Evolutionary conservation across 2,113 vertebrate species (phyloP).

Genomic region (Rutilus rutilus): DNA sequence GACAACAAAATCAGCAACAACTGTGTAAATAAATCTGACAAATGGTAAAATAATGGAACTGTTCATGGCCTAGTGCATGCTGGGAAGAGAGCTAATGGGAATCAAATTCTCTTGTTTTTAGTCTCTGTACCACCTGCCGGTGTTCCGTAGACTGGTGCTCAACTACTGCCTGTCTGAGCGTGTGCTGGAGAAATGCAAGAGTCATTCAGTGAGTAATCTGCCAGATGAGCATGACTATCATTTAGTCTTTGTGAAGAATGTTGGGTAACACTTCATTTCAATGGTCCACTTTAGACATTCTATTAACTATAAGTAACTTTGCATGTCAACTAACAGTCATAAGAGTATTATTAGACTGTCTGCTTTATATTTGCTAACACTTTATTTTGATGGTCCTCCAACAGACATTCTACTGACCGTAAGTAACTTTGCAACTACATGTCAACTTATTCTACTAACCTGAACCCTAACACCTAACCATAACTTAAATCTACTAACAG

Average conservation of each 20-base stretch:
- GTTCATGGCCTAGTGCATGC: neutral
- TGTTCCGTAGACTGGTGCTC: conserved; percentile 92
- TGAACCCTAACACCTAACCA: no score
- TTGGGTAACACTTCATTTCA: no score
- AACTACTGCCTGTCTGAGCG: conserved; percentile 86
- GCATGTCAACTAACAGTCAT: no score
- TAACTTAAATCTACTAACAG: no score
- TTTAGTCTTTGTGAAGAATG: neutral
- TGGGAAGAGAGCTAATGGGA: neutral
- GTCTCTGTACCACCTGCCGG: conserved; percentile 95
- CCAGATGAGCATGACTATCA: conserved; percentile 29
- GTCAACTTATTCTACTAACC: no score
- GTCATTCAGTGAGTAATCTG: conserved; percentile 82
- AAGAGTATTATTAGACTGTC: no score
- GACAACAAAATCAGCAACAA: neutral
- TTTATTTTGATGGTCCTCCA: no score
- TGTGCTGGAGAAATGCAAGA: conserved; percentile 83
- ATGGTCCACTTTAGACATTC: no score
- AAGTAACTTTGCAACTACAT: no score
- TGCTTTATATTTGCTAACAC: no score
- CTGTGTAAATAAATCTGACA: neutral
- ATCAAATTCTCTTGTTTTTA: conserved; percentile 64
- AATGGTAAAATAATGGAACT: neutral
- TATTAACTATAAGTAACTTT: no score
- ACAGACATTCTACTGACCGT: no score